Evolutionary conservation across 2,888 invertebrate genomes (phyloP), one percentile per base, ranked within the genome.

Genomic region (Neuroscelio doddi): DNA sequence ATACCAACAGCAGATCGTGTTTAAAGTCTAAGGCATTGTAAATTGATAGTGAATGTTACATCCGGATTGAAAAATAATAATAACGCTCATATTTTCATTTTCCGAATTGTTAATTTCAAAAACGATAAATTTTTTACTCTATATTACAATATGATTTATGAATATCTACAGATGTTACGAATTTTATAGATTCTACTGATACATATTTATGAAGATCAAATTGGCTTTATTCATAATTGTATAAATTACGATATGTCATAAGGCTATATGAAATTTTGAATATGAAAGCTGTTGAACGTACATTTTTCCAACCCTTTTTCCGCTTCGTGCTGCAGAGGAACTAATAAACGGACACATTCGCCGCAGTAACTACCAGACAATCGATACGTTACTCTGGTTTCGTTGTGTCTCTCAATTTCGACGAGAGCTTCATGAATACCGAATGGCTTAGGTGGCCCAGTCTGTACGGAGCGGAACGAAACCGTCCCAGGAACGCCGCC

Each of bases 361-460:
- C 67, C 68, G 75, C 75, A 73, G 78, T 75, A 80, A 80, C 78
- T 78, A 76, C 73, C 76, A 77, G 75, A 76, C 78, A 80, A 81
- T 81, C 80, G 79, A 81, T 81, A 79, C 74, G 72, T 78, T 75
- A 73, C 71, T 72, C 73, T 66, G 68, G 76, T 73, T 80, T 78
- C 77, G 76, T 75, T 77, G 80, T 79, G 79, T 80, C 79, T 80
- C 80, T 81, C 77, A 80, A 80, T 81, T 80, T 80, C 74, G 78
- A 73, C 58, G 68, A 70, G 67, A 67, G 72, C 72, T 77, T 76
- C 75, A 76, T 78, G 78, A 78, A 79, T 77, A 79, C 74, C 75
- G 74, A 77, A 76, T 76, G 74, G 75, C 69, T 73, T 69, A 71
- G 69, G 72, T 73, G 73, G 73, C 73, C 72, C 71, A 66, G 71